Conservation (phyloP, 2,888 invertebrate species). For the Cantharis flavilabris region DNA sequence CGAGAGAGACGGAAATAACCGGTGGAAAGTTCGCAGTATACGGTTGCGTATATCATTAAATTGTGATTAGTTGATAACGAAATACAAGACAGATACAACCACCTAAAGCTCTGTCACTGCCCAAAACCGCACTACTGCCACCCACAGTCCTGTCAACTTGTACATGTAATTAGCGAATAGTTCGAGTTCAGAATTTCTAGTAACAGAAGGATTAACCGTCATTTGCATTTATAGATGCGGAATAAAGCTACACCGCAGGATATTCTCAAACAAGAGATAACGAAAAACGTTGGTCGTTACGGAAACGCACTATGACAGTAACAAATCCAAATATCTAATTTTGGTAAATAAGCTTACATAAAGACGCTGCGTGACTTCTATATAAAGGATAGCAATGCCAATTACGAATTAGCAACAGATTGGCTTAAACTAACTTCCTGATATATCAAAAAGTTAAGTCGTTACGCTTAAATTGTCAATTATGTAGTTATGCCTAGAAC, state of each 20-base stretch:
- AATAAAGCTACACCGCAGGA: conserved; percentile 15
- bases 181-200: conserved; percentile 19
- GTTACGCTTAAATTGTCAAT: conserved; percentile 29
- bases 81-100: conserved; percentile 31
- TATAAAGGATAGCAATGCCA: conserved; percentile 7
- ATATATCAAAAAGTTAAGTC: conserved; percentile 24
- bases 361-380: conserved; percentile 21
- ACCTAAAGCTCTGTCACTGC: conserved; percentile 23
- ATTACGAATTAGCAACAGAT: conserved; percentile 22
- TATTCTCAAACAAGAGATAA: conserved; percentile 6
- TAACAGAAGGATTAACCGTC: conserved; percentile 14
- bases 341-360: conserved; percentile 15
- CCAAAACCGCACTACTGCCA: conserved; percentile 19
- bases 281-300: conserved; percentile 8
- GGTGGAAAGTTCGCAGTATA: not conserved
- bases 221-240: conserved; percentile 20
- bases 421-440: conserved; percentile 5
- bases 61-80: conserved; percentile 36
- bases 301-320: conserved; percentile 9
- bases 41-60: conserved; percentile 34
- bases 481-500: conserved; percentile 26
- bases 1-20: not conserved
- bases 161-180: conserved; percentile 26
- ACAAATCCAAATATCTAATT: conserved; percentile 11
- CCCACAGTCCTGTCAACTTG: conserved; percentile 23